Evolutionary conservation across 2,113 vertebrate species (phyloP).

Genomic region (Hassar affinis): DNA sequence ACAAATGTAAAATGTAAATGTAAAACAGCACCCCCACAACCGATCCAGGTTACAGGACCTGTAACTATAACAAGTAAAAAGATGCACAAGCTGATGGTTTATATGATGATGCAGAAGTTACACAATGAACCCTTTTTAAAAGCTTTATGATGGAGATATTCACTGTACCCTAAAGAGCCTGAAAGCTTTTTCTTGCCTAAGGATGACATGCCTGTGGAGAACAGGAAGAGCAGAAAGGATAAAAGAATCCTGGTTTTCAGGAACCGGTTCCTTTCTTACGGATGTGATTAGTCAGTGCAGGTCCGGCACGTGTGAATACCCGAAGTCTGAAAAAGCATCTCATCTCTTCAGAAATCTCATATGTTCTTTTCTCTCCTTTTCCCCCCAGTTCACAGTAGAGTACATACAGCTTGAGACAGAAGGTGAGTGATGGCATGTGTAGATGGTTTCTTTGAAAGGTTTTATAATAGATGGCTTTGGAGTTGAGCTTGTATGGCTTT

Average conservation of each 20-base stretch:
- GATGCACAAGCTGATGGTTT: no score
- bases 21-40: no score
- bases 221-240: no score
- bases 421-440: constrained; percentile 70
- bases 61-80: no score
- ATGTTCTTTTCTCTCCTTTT: constrained; percentile 33
- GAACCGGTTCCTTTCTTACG: no score
- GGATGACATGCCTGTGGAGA: not conserved
- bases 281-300: not conserved
- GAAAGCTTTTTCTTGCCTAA: no score
- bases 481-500: not conserved
- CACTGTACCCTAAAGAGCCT: not conserved
- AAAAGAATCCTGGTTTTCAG: no score
- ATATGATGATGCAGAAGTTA: no score
- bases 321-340: not conserved
- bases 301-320: not conserved
- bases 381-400: constrained; percentile 85
- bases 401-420: constrained; percentile 87
- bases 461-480: not conserved
- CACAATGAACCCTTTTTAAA: no score
- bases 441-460: not conserved
- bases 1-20: no score
- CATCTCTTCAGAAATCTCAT: not conserved
- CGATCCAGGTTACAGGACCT: no score
- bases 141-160: not conserved